Conservation (phyloP, 1,140 invertebrate genomes). For the Latrodectus geometricus region DNA sequence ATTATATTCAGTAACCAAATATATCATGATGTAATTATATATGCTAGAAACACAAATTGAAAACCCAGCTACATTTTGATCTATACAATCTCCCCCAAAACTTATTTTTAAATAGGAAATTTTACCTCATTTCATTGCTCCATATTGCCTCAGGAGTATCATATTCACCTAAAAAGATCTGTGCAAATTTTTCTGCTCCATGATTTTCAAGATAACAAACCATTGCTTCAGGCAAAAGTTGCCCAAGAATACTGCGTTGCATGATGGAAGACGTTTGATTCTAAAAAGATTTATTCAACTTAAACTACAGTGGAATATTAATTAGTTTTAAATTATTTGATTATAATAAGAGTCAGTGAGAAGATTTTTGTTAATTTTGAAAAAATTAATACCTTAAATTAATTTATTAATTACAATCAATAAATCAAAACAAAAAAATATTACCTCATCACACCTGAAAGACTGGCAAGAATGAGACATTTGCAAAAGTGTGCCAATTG, state of each 20-base stretch:
- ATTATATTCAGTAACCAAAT: too few species aligned
- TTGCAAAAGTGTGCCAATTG: constrained; percentile 93
- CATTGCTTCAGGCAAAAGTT: constrained; percentile 98
- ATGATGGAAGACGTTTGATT: constrained; percentile 63
- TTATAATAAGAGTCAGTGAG: too few species aligned
- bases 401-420: constrained; percentile 69
- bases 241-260: constrained; percentile 79
- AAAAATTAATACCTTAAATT: too few species aligned
- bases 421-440: constrained; percentile 60
- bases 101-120: neutral
- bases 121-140: constrained; percentile 74
- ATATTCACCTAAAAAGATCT: constrained; percentile 99
- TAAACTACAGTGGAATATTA: too few species aligned
- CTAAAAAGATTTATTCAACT: constrained; percentile 72
- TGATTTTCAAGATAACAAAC: constrained; percentile 99
- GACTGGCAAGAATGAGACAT: constrained; percentile 95
- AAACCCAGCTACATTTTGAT: too few species aligned
- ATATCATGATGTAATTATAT: too few species aligned
- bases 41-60: too few species aligned
- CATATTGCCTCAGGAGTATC: constrained; percentile 97
- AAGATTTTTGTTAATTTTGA: too few species aligned
- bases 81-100: too few species aligned
- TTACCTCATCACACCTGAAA: constrained; percentile 89
- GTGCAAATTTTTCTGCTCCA: constrained; percentile 97
- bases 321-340: too few species aligned